Evolutionary conservation across 2,888 invertebrate genomes (phyloP).

Genomic region (Tigriopus californicus): DNA sequence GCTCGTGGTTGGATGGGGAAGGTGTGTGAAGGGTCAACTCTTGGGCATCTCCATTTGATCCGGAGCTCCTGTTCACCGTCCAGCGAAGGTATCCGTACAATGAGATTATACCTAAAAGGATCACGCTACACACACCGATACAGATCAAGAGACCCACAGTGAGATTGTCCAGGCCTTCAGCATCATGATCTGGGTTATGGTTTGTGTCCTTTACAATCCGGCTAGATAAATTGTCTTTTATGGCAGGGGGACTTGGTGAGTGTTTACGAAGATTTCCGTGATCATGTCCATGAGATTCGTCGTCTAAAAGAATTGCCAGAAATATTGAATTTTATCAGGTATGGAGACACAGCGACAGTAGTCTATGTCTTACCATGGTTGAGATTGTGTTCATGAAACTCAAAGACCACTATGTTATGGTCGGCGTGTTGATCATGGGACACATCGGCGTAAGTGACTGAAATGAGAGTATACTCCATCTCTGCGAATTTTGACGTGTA

Average conservation of each 20-base stretch:
- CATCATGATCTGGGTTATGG: background rate
- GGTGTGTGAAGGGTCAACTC: constrained; percentile 3
- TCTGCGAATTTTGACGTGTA: too few species aligned
- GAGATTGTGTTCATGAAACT: constrained; percentile 9
- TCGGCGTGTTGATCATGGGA: constrained; percentile 16
- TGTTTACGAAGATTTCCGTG: too few species aligned
- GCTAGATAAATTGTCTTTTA: too few species aligned
- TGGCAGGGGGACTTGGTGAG: too few species aligned
- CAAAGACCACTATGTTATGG: constrained; percentile 3
- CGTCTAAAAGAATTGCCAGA: too few species aligned
- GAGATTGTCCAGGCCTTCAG: constrained; percentile 19
- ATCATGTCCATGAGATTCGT: too few species aligned
- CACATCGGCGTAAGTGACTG: constrained; percentile 37
- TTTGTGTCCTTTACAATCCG: background rate
- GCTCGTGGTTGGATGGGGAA: background rate
- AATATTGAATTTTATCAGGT: too few species aligned
- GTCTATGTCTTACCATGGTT: constrained; percentile 9
- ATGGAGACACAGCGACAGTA: too few species aligned
- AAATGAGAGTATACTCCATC: too few species aligned
- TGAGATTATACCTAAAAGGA: constrained; percentile 43
- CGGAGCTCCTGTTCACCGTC: constrained; percentile 16
- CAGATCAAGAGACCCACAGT: constrained; percentile 38
- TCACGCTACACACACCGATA: constrained; percentile 45
- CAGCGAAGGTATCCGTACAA: constrained; percentile 40
- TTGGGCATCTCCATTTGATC: constrained; percentile 1